Evolutionary conservation across 2,797 vertebrate genomes (phyloP).

Genomic region (Muscicapa striata): DNA sequence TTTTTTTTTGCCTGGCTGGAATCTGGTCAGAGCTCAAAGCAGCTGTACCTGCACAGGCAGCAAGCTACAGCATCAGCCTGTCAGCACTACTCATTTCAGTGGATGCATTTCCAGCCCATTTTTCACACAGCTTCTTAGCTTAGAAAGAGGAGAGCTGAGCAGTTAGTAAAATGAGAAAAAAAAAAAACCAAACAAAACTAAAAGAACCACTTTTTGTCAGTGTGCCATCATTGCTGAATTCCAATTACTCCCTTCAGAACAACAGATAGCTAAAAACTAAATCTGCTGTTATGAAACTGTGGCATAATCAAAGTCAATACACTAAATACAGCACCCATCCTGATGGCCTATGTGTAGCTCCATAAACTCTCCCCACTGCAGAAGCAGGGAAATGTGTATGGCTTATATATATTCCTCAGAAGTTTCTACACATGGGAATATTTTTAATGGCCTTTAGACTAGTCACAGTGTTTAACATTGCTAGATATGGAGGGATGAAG

Average conservation of each 20-base stretch:
- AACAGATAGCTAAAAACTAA: not conserved
- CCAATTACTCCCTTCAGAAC: not conserved
- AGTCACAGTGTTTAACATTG: not conserved
- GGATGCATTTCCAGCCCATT: not conserved
- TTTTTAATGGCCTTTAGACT: not conserved
- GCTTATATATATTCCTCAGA: not conserved
- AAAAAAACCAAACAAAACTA: not conserved
- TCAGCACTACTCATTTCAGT: not conserved
- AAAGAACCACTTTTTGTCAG: not conserved
- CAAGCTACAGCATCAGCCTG: not conserved
- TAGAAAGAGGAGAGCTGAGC: not conserved
- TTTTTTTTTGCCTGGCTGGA: not conserved
- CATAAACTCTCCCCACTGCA: not conserved
- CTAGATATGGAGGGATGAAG: not conserved
- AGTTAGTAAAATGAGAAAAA: not conserved
- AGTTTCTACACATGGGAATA: not conserved
- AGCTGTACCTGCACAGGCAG: not conserved
- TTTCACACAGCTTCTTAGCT: not conserved
- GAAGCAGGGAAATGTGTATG: not conserved
- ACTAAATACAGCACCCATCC: not conserved
- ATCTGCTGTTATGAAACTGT: not conserved
- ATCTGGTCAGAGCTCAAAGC: not conserved
- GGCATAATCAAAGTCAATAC: not conserved
- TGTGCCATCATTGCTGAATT: not conserved
- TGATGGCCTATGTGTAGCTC: not conserved